Evolutionary conservation across 2,797 vertebrate genomes (phyloP), one percentile per base, ranked within the genome.

Genomic region (Enteromius thamalakanensis): DNA sequence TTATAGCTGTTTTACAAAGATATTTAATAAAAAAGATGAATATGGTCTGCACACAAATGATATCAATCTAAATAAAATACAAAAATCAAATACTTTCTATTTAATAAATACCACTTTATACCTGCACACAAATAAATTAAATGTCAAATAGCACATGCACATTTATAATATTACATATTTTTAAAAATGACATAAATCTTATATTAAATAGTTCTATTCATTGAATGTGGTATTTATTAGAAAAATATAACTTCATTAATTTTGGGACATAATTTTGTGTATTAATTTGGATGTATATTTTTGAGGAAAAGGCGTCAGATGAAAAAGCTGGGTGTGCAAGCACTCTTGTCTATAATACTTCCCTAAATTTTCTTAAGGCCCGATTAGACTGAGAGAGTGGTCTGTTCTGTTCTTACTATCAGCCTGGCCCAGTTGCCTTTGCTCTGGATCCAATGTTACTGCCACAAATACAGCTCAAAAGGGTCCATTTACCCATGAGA

Each of bases 401-500:
- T 74, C 67, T 37, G 75, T 60, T 77, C 14, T 78, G 49, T 42
- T 42, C 17, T 45, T 34, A 42, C 45, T 23, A 29, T 62, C 37
- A 40, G 45, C 45, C 47, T 78, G 55, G 65, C 51, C 72, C 65
- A 45, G 49, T 83, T 69, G 49, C 49, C 4, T 58, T 29, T 81
- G 23, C 40, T 62, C 58, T 74, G 11, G 14, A 64, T 79, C 45
- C 49, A 37, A 32, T 55, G 79, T 29, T 79, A 76, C 58, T 11
- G n/a, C 6, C 34, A 79, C 68, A 84, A 49, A 69, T 32, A 62
- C 53, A 55, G 60, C 64, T 76, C 37, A 34, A 47, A 80, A 42
- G 26, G 62, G 37, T 80, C 60, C 34, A 60, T 67, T 76, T 58
- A 67, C 77, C 47, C 40, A 19, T 80, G 51, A 80, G 60, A 78